These are phyloP conservation scores for Odontomachus brunneus DNA, from an alignment of 1,140 invertebrate genomes.

Conservation along the genomic window DNA sequence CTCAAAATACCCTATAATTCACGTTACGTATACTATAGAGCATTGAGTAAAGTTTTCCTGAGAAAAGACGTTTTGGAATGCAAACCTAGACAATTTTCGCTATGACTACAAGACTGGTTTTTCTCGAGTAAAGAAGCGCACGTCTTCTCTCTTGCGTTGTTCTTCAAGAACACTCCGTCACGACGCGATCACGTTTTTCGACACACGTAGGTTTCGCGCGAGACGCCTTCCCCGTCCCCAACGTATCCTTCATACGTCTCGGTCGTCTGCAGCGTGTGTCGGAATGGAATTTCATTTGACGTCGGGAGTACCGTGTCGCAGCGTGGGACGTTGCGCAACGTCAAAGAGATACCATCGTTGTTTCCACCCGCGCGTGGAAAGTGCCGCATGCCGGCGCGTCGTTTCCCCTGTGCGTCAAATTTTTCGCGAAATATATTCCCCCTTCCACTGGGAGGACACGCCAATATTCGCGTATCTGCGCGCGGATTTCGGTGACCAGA, in stretches of 20 bases:
- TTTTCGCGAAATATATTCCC: constrained; percentile 8
- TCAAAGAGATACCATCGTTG: constrained; percentile 73
- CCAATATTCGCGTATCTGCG: background rate
- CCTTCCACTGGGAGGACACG: too few species aligned
- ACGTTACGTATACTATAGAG: too few species aligned
- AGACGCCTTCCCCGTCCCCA: constrained; percentile 1
- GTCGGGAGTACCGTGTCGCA: background rate
- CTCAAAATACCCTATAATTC: too few species aligned
- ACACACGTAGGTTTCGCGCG: constrained; percentile 26
- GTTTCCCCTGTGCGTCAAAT: constrained; percentile 17
- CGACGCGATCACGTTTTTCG: constrained; percentile 24
- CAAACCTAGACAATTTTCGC: too few species aligned
- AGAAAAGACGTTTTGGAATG: too few species aligned
- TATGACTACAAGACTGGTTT: too few species aligned
- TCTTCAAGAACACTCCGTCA: too few species aligned
- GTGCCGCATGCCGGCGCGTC: constrained; percentile 53
- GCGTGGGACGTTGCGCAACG: constrained; percentile 36
- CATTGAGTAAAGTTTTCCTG: too few species aligned
- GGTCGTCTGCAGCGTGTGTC: constrained; percentile 27
- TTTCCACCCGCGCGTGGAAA: constrained; percentile 65
- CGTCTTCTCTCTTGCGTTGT: too few species aligned
- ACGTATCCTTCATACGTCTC: constrained; percentile 41
- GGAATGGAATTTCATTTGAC: constrained; percentile 70
- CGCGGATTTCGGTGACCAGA: background rate
- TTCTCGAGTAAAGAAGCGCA: too few species aligned